Evolutionary conservation across 53 echinoderm and acorn worm species (phyloP).

Genomic region (Crossaster papposus): DNA sequence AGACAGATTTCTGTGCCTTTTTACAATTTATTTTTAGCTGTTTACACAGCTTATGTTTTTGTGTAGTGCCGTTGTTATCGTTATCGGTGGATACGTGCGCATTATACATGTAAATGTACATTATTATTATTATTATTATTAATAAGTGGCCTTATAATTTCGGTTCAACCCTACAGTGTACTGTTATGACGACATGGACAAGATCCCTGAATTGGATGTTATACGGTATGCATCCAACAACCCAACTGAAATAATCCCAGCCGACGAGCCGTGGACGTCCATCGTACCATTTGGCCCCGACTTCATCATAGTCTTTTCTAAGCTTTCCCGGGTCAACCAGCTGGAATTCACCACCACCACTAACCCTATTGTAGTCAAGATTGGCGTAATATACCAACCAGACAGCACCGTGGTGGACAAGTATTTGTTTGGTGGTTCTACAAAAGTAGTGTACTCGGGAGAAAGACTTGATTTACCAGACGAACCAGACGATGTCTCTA

Average conservation of each 20-base stretch:
- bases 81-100: too few relatives aligned
- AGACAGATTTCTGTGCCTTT: not conserved
- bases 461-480: constrained; percentile 8
- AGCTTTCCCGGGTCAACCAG: constrained; percentile 30
- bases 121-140: too few relatives aligned
- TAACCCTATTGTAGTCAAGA: not conserved
- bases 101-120: too few relatives aligned
- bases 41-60: not conserved
- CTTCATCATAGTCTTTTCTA: not conserved
- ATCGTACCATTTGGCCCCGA: not conserved
- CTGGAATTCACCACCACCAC: constrained; percentile 2
- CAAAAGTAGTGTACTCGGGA: not conserved
- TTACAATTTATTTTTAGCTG: not conserved
- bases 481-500: not conserved
- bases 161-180: not conserved
- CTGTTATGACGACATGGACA: constrained; percentile 47
- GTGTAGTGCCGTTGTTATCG: too few relatives aligned
- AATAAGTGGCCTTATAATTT: too few relatives aligned
- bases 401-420: not conserved
- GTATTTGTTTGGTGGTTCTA: not conserved
- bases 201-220: constrained; percentile 16
- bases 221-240: constrained; percentile 13
- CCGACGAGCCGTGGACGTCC: constrained; percentile 26
- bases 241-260: constrained; percentile 1
- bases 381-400: not conserved